phyloP scores from a whole-genome alignment of 2,888 invertebrate species.

The Ennomos quercinarius region DNA sequence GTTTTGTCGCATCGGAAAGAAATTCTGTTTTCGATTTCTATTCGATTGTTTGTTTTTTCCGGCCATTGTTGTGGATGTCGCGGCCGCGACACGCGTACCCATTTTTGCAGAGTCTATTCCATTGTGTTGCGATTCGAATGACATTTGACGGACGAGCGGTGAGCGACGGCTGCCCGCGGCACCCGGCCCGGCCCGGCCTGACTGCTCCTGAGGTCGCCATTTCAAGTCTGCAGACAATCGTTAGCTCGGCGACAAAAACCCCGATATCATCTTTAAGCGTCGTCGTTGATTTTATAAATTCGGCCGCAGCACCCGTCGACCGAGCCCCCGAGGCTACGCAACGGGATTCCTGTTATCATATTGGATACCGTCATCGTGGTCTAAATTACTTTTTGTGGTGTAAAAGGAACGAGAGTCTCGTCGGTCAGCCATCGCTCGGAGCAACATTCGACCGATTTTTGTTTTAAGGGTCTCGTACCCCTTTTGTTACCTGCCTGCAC shows the following conservation, averaged over 20 bases:
- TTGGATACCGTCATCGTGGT: slow-evolving; percentile 72
- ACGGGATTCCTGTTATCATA: slow-evolving; percentile 83
- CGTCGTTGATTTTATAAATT: slow-evolving; percentile 50
- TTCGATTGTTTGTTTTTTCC: slow-evolving; percentile 82
- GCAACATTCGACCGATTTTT: slow-evolving; percentile 71
- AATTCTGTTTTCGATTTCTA: slow-evolving; percentile 84
- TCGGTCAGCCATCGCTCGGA: slow-evolving; percentile 61
- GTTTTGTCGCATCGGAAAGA: slow-evolving; percentile 79
- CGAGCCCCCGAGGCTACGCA: slow-evolving; percentile 72
- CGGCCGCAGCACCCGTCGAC: slow-evolving; percentile 43
- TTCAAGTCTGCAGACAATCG: slow-evolving; percentile 42
- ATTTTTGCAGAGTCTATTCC: slow-evolving; percentile 81
- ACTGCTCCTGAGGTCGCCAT: slow-evolving; percentile 55
- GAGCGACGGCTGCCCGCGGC: slow-evolving; percentile 54
- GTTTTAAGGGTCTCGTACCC: slow-evolving; percentile 63
- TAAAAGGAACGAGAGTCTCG: slow-evolving; percentile 66
- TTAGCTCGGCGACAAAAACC: slow-evolving; percentile 55
- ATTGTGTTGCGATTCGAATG: slow-evolving; percentile 76
- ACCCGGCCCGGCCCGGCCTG: slow-evolving; percentile 7
- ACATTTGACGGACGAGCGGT: slow-evolving; percentile 77
- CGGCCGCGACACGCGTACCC: slow-evolving; percentile 77
- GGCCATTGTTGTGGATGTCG: slow-evolving; percentile 75
- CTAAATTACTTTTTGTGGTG: slow-evolving; percentile 78
- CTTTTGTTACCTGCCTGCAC: slow-evolving; percentile 80
- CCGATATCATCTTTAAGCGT: slow-evolving; percentile 50